A percentile compares a stretch with the other conserved stretches of the same genome.
Conservation (phyloP, 2,888 invertebrate genomes). For the Andrena chrysosceles region DNA sequence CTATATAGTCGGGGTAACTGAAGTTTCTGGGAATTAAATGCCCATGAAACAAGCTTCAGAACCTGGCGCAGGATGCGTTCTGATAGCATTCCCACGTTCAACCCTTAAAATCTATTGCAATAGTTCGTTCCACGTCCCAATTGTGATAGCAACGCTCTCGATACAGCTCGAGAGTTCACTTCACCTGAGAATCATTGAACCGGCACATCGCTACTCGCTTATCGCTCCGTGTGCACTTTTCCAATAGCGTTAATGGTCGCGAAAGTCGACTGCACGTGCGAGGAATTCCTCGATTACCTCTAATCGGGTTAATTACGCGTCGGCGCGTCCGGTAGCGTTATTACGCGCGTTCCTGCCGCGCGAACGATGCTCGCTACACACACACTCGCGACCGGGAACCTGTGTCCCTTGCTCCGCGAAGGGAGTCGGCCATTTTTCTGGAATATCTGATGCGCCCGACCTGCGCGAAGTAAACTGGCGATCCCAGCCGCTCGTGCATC, state of each 20-base stretch:
- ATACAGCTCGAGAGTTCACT: neutral
- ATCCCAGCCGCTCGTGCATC: slow-evolving; percentile 51
- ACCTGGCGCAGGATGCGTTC: too few relatives aligned
- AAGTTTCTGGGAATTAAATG: too few relatives aligned
- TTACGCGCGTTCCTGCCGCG: slow-evolving; percentile 4
- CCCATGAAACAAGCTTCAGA: too few relatives aligned
- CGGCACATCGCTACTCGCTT: slow-evolving; percentile 7
- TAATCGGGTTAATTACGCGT: slow-evolving; percentile 21
- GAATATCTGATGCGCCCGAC: slow-evolving; percentile 56
- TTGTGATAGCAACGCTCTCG: too few relatives aligned
- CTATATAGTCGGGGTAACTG: too few relatives aligned
- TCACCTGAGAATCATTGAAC: neutral
- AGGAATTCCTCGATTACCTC: slow-evolving; percentile 4
- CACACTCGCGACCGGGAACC: slow-evolving; percentile 40
- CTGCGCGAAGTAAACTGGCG: slow-evolving; percentile 50
- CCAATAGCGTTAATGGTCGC: slow-evolving; percentile 11
- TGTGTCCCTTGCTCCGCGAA: slow-evolving; percentile 8
- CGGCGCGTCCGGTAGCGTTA: neutral
- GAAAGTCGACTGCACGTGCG: neutral
- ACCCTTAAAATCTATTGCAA: too few relatives aligned
- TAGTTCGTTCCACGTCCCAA: too few relatives aligned
- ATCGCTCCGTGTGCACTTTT: slow-evolving; percentile 9
- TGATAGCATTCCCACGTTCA: too few relatives aligned
- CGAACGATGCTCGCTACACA: slow-evolving; percentile 5
- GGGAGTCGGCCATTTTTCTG: slow-evolving; percentile 28